Base-by-base conservation (phyloP, 2,888 invertebrate genomes). In the Alloscopus bannaensis region DNA sequence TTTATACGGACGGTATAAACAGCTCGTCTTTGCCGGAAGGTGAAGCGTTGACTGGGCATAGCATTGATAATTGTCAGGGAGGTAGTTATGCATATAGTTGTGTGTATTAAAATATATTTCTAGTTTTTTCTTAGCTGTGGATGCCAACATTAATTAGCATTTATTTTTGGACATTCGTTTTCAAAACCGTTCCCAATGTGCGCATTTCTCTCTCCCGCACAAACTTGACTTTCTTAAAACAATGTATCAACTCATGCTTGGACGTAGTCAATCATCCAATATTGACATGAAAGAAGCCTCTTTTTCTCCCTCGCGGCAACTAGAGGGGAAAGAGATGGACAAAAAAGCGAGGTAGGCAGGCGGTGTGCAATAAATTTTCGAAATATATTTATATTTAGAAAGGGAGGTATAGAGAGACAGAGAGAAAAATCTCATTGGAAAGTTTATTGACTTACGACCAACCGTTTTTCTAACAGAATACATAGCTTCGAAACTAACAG, bases 111-210 rank as follows among this genome's bases (percentile, higher is more conserved):
- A n/a, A n/a, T n/a, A n/a, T n/a, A n/a, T n/a, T n/a, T n/a, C n/a
- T 36, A 36, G 20, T 70, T 76, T 79, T 72, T n/a, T n/a, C n/a
- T n/a, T n/a, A n/a, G n/a, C n/a, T 72, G 59, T 50, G 36, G 83
- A 85, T 83, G 83, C 84, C 83, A 85, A 78, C 72, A 83, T 83
- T 84, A 84, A 85, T 85, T 85, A 85, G 84, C 85, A 85, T 85
- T 84, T 84, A 85, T 85, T 85, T 85, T 85, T 84, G 85, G 84
- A 76, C 52, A 55, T 20, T 45, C 40, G 57, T 57, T n/a, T 47
- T 20, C 59, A 3, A 2, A 1, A 26, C 22, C 20, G 42, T 18
- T 55, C 47, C 18, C n/a, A n/a, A n/a, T n/a, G n/a, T n/a, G n/a
- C n/a, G n/a, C n/a, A n/a, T n/a, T n/a, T n/a, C n/a, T n/a, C n/a